Base-by-base conservation (phyloP, 2,888 invertebrate genomes). In the Orthosia gracilis region DNA sequence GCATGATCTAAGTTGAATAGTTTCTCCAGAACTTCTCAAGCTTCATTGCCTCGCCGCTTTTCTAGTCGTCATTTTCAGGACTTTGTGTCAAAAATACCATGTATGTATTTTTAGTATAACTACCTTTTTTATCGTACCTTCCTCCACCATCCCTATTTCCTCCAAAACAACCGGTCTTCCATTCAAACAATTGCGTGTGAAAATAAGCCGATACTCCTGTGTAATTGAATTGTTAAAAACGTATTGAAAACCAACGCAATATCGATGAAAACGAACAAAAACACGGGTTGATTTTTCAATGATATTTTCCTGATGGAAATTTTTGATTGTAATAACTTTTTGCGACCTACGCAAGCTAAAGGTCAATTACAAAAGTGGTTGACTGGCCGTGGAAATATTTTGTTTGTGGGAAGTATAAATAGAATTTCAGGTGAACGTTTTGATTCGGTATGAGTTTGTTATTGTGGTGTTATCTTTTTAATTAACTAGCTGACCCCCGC, bases 171-270 rank as follows among this genome's bases (percentile, higher is more conserved):
- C 21, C 31, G n/a, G 45, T 13, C 0, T n/a, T 23, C n/a, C n/a
- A 69, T 23, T n/a, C 23, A 50, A 50, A 23, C n/a, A 62, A 49
- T 62, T 50, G 12, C 26, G n/a, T 62, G 40, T 58, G 80, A 54
- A 73, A 73, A 26, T 72, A 61, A 55, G 45, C n/a, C 21, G n/a
- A 73, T 57, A 55, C 57, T n/a, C 54, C 40, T 52, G 45, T 65
- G 55, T 61, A 21, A 73, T 55, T 73, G 73, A 58, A 72, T 69
- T 78, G 75, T 55, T 45, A 55, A 61, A 76, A 78, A 62, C 55
- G 18, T 52, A 76, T 68, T 69, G 64, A 57, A 69, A 54, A 57
- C 47, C 31, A 21, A 49, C 26, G 26, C 57, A 40, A 72, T 72
- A 59, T 57, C 47, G 55, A 52, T n/a, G 66, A 64, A 63, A 59